These are phyloP conservation scores for Pampus argenteus DNA, from an alignment of 2,797 vertebrate species.

Conservation along the genomic window DNA sequence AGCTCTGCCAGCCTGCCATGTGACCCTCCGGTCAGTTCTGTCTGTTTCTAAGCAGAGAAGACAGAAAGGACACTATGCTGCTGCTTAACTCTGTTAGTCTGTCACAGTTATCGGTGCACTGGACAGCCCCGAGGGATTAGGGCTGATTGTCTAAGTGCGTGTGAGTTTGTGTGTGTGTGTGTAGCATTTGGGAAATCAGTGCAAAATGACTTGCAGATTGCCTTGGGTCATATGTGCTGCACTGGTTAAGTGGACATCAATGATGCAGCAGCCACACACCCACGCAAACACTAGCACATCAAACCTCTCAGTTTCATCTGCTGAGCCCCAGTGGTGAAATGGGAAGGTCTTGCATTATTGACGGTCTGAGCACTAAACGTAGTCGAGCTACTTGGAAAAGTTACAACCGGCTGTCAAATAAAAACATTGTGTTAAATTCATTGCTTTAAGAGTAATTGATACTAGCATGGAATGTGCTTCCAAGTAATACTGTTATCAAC, in stretches of 20 bases:
- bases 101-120: slow-evolving; percentile 55
- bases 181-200: slow-evolving; percentile 61
- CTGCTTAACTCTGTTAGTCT: slow-evolving; percentile 59
- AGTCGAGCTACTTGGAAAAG: slow-evolving; percentile 50
- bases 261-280: slow-evolving; percentile 72
- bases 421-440: slow-evolving; percentile 64
- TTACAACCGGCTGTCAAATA: slow-evolving; percentile 48
- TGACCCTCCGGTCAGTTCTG: slow-evolving; percentile 52
- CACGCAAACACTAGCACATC: slow-evolving; percentile 55
- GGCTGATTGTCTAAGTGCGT: slow-evolving; percentile 20
- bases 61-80: slow-evolving; percentile 45
- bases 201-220: slow-evolving; percentile 59
- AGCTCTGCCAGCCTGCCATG: slow-evolving; percentile 24
- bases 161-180: slow-evolving; percentile 10
- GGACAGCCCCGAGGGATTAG: slow-evolving; percentile 39
- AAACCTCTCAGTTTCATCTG: slow-evolving; percentile 72
- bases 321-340: slow-evolving; percentile 68
- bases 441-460: slow-evolving; percentile 44
- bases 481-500: background rate
- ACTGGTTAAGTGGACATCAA: slow-evolving; percentile 77
- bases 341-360: slow-evolving; percentile 74
- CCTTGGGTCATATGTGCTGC: slow-evolving; percentile 60
- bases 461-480: background rate
- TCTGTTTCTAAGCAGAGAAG: slow-evolving; percentile 57
- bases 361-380: slow-evolving; percentile 67